Base-by-base conservation (phyloP, 37 sponge, comb jelly and placozoan genomes). In the Ephydatia muelleri region DNA sequence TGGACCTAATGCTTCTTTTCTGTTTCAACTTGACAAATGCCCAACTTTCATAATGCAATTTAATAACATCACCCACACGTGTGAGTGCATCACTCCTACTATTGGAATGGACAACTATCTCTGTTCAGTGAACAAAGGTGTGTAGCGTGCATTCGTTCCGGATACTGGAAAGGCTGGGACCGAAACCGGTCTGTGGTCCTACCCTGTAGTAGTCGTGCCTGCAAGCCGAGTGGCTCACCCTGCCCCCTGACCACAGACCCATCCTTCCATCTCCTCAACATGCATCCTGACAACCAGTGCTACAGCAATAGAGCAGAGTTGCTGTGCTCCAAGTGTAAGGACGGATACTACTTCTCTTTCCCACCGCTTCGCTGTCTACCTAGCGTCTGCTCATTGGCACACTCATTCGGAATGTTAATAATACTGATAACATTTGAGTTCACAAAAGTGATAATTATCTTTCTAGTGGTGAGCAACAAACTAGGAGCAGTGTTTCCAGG, bases 231-330 rank as follows among this genome's bases (percentile, higher is more conserved):
- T 57, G 57, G 12, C 1, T 14, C 16, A 14, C 57, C 57, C 16
- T 57, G 57, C 16, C 57, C 57, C 16, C 57, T 57, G 57, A 57
- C 57, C 57, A 57, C 57, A 57, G 57, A 57, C 16, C 1, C 57
- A 57, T 57, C 57, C 14, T 57, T 57, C 16, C 57, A 14, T 57
- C 57, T 57, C 16, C 57, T 57, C 57, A 57, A 14, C 16, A 21
- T 21, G 65, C 26, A 40, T 34, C 80, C 27, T 25, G 80, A 79
- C 25, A 66, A 79, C 25, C 80, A 79, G 25, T 79, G 80, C 65
- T 5, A 6, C 19, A 14, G 29, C 1, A 79, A 79, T 25, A 64
- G n/a, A 25, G 80, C 65, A 23, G 80, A 66, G 6, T 19, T 27
- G 1, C 27, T 79, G 26, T 79, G 80, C 25, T 79, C 49, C 5